phyloP scores from a whole-genome alignment of 2,888 invertebrate species.

The Drosophila maculinotata region DNA sequence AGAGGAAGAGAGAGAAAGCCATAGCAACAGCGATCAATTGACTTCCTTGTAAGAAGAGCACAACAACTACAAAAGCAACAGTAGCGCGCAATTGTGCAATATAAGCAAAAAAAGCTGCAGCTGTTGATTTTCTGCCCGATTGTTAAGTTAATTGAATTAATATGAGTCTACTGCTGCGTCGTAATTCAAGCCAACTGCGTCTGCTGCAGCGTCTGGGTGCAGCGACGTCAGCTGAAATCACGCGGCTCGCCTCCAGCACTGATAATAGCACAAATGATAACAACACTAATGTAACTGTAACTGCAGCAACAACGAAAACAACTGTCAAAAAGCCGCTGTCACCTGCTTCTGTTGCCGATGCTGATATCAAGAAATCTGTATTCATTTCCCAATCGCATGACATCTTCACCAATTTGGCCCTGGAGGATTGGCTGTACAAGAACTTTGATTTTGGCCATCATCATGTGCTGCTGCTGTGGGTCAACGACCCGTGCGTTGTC shows the following conservation, averaged over 20 bases:
- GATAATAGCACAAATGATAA: conserved; percentile 28
- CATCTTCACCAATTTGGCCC: conserved; percentile 96
- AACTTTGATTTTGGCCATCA: conserved; percentile 93
- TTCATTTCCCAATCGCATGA: conserved; percentile 96
- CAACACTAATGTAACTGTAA: conserved; percentile 43
- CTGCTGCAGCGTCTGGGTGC: conserved; percentile 61
- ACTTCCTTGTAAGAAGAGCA: conserved; percentile 46
- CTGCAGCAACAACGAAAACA: conserved; percentile 76
- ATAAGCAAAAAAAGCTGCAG: conserved; percentile 11
- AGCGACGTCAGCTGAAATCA: conserved; percentile 46
- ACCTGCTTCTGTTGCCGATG: conserved; percentile 73
- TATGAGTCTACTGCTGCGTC: conserved; percentile 67
- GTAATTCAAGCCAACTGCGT: conserved; percentile 71
- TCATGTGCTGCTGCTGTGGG: conserved; percentile 95
- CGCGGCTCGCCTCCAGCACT: conserved; percentile 54
- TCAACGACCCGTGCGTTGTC: conserved; percentile 97
- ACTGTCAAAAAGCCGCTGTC: conserved; percentile 18
- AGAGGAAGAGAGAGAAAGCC: conserved; percentile 28
- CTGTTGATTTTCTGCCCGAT: conserved; percentile 30
- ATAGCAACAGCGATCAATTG: conserved; percentile 50
- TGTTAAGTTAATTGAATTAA: conserved; percentile 30
- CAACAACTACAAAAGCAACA: conserved; percentile 11
- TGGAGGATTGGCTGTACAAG: conserved; percentile 98
- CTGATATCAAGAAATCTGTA: conserved; percentile 92
- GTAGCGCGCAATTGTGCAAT: conserved; percentile 49